A percentile compares a stretch with the other conserved stretches of the same genome.
Evolutionary conservation across 2,113 vertebrate genomes (phyloP).

Genomic region (Thamnaconus septentrionalis): DNA sequence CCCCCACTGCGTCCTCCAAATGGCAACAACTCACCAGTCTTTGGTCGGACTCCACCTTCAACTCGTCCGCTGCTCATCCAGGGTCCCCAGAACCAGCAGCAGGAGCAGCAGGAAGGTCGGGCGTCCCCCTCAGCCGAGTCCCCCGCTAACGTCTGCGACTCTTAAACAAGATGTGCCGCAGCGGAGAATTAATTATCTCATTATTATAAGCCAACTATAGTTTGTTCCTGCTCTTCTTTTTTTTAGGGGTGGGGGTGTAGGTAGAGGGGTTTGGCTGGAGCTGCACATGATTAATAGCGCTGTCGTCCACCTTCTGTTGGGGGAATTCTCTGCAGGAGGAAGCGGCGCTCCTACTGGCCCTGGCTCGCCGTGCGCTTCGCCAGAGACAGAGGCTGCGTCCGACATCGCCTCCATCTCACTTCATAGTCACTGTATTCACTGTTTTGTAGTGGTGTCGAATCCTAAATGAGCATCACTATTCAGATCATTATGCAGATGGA

Average conservation of each 20-base stretch:
- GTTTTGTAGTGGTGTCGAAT: no score
- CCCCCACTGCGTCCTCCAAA: conserved; percentile 10
- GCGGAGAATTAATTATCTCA: conserved; percentile 60
- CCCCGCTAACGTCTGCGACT: conserved; percentile 57
- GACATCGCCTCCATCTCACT: no score
- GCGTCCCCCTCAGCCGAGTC: conserved; percentile 20
- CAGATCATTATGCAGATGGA: no score
- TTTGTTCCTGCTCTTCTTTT: conserved; percentile 35
- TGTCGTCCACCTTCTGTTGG: conserved; percentile 42
- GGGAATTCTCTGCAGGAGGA: conserved; percentile 50
- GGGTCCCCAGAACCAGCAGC: not conserved
- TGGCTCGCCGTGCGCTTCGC: no score
- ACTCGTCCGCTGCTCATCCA: conserved; percentile 17
- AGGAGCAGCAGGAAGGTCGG: conserved; percentile 40
- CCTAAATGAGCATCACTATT: no score
- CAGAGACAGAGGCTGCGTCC: no score
- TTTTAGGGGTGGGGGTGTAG: conserved; percentile 45
- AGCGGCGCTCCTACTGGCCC: conserved; percentile 8
- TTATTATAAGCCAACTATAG: conserved; percentile 54
- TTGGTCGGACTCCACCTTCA: conserved; percentile 4
- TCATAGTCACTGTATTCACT: no score
- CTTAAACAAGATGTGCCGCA: conserved; percentile 64
- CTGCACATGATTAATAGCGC: conserved; percentile 64
- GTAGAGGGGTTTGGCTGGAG: conserved; percentile 18
- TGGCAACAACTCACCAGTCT: not conserved